These are phyloP conservation scores for Emmelina monodactyla DNA, from an alignment of 2,888 invertebrate species.

Conservation along the genomic window DNA sequence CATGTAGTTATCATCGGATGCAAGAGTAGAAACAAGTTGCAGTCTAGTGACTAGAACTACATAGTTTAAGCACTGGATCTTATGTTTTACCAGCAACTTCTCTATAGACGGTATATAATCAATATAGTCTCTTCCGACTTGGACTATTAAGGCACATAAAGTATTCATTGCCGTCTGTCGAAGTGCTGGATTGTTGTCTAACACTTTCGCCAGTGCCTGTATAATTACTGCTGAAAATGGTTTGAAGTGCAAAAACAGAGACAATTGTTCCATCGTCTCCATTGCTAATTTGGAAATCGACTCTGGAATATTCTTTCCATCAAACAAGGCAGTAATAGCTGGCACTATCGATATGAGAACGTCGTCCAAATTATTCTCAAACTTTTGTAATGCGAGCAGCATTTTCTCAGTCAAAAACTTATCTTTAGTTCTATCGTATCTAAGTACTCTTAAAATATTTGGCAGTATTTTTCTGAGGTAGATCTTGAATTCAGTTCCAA, in stretches of 20 bases:
- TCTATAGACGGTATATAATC: slow-evolving; percentile 95
- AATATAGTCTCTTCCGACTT: slow-evolving; percentile 89
- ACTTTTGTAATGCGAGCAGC: slow-evolving; percentile 87
- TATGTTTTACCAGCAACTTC: slow-evolving; percentile 80
- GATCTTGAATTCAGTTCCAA: slow-evolving; percentile 95
- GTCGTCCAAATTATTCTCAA: slow-evolving; percentile 94
- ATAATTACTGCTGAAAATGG: slow-evolving; percentile 93
- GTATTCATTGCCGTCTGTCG: slow-evolving; percentile 88
- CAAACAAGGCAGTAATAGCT: slow-evolving; percentile 90
- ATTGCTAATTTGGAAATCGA: slow-evolving; percentile 77
- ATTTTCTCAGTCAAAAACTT: slow-evolving; percentile 83
- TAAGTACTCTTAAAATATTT: slow-evolving; percentile 89
- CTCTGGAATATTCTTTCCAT: slow-evolving; percentile 82
- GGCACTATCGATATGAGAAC: slow-evolving; percentile 94
- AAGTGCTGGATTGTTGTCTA: slow-evolving; percentile 82
- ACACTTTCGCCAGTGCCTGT: slow-evolving; percentile 87
- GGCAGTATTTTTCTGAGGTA: slow-evolving; percentile 94
- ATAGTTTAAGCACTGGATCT: slow-evolving; percentile 78
- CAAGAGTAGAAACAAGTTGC: slow-evolving; percentile 76
- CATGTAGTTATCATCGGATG: slow-evolving; percentile 79
- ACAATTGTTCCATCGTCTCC: slow-evolving; percentile 88
- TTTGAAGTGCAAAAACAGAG: slow-evolving; percentile 88
- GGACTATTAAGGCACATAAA: slow-evolving; percentile 84
- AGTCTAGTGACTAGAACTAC: slow-evolving; percentile 81
- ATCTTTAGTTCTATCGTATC: slow-evolving; percentile 88